Base-by-base conservation (phyloP, 2,113 vertebrate genomes). In the Nematolebias whitei region DNA sequence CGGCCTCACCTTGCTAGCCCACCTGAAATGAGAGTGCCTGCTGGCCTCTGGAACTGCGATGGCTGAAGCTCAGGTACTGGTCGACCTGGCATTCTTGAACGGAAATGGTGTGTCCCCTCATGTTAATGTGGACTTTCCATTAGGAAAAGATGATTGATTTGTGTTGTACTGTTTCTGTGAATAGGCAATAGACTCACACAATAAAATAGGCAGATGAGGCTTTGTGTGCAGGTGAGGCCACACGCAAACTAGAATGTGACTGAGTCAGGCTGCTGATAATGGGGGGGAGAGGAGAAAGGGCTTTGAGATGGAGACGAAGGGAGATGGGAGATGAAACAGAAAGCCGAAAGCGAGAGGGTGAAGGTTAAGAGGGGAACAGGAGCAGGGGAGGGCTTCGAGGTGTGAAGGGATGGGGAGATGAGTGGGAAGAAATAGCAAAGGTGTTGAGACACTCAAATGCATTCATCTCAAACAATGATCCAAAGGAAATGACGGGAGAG, bases 101-200 rank as follows among this genome's bases (percentile, higher is more conserved):
- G 91, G 92, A 92, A 92, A 92, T 90, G 87, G 88, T 84, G 78
- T 78, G 85, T 83, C 87, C 85, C 90, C 87, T 88, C 83, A 92
- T 91, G 91, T 87, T 90, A 92, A 92, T 93, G 90, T 88, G 88
- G 87, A 87, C 85, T 91, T 92, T 92, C 84, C 85, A 91, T 92
- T 86, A 86, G 86, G 85, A 88, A 53, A 82, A 87, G 86, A 90
- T 93, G 91, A 94, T 92, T 93, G 91, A 93, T 93, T 90, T 86
- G 88, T 84, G 83, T 79, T 38, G 66, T 57, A 69, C 62, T 54
- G 67, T 69, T 74, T 78, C 74, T 19, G 76, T 82, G 88, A 86
- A 88, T 87, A 75, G 79, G 80, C 74, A 82, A 86, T 80, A 70
- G 82, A 74, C 66, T 72, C 64, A 52, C 71, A 89, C 85, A 87